Base-by-base conservation (phyloP, 2,888 invertebrate genomes). In the Mythimna loreyi region DNA sequence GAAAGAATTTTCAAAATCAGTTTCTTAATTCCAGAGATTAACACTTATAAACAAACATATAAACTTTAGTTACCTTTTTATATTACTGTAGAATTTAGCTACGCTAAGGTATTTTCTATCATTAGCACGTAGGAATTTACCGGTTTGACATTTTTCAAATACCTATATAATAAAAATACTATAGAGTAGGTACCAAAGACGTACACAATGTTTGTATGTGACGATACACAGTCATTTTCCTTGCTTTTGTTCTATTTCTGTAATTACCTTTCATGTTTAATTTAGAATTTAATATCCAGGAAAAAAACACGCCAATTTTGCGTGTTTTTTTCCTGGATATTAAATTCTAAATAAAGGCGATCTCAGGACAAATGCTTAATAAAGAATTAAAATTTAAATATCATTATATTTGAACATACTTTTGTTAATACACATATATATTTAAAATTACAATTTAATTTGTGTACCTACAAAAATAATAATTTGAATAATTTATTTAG, bases 101-200 rank as follows among this genome's bases (percentile, higher is more conserved):
- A 53, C 43, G 47, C 43, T 23, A 21, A 45, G 28, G 28, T 33
- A 59, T 58, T 57, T 49, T 19, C 59, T 74, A 78, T 74, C 53
- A 49, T 53, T 79, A 47, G 52, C 67, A 67, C 75, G 78, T 72
- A 61, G 13, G 16, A n/a, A 33, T 7, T 16, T 25, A 62, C 40
- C 1, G 5, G 47, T 36, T 58, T 40, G 19, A 47, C 7, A 52
- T 50, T 45, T 21, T 55, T 3, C 13, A 3, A 21, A 13, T 47
- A 53, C n/a, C 19, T 53, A 30, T 5, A 7, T 25, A 40, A 23
- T 40, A 47, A 25, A 49, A 28, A 2, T n/a, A 50, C 8, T 28
- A 47, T 9, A 30, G 25, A 72, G 0, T 60, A 28, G 58, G 7
- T 36, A 36, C 36, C 36, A 13, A 13, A 36, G 36, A 13, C 36